Conservation (phyloP, 1,140 invertebrate genomes). For the Teleopsis dalmanni region DNA sequence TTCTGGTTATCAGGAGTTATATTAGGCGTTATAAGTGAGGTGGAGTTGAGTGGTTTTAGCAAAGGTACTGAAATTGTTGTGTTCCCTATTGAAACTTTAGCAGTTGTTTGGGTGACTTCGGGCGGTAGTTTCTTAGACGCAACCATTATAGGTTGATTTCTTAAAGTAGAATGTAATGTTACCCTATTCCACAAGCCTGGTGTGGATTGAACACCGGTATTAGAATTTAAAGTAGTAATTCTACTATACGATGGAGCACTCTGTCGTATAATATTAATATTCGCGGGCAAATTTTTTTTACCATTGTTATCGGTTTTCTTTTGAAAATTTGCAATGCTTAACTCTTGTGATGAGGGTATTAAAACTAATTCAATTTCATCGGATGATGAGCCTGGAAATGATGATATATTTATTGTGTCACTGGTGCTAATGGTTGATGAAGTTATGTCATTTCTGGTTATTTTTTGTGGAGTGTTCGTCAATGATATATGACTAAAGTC, state of each 20-base stretch:
- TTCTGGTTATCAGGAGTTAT: conserved; percentile 21
- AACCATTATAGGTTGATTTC: conserved; percentile 27
- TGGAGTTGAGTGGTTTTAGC: conserved; percentile 45
- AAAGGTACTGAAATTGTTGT: conserved; percentile 55
- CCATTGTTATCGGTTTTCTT: conserved; percentile 1
- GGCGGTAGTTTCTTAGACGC: conserved; percentile 29
- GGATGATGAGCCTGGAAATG: background rate
- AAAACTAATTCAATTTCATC: conserved; percentile 1
- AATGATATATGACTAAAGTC: too few species aligned
- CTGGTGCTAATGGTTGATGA: background rate
- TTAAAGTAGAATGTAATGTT: conserved; percentile 1
- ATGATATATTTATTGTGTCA: background rate
- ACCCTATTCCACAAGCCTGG: background rate
- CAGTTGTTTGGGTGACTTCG: conserved; percentile 37
- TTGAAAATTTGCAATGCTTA: background rate
- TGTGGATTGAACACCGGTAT: background rate
- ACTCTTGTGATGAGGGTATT: conserved; percentile 1
- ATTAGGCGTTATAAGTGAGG: conserved; percentile 18
- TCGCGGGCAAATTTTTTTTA: background rate
- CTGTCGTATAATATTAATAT: conserved; percentile 1
- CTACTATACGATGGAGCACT: background rate
- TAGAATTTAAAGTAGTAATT: background rate
- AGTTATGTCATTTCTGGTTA: background rate
- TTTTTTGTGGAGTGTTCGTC: too few species aligned
- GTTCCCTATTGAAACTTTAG: conserved; percentile 52